Percentiles rank a stretch among this genome's conserved stretches.
Evolutionary conservation across 2,797 vertebrate species (phyloP).

Genomic region (Passerculus sandwichensis): DNA sequence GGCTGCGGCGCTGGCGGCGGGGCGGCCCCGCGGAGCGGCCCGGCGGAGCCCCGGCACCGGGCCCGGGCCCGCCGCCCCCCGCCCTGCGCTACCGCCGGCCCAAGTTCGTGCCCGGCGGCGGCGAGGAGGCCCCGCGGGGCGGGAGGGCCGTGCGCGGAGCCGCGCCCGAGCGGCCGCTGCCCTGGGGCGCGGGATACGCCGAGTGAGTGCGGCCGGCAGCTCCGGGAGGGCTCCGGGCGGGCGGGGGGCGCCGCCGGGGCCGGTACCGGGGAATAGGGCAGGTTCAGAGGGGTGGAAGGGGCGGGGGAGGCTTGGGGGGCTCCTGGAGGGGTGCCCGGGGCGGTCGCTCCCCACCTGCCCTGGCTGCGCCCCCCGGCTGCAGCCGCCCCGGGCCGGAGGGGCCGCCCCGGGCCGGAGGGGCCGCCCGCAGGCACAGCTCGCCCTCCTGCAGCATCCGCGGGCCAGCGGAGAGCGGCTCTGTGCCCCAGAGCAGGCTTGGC

Average conservation of each 20-base stretch:
- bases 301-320: too few species aligned
- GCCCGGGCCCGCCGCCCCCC: neutral
- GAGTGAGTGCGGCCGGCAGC: constrained; percentile 71
- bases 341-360: neutral
- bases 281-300: neutral
- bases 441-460: neutral
- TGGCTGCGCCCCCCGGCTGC: neutral
- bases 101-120: constrained; percentile 66
- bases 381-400: neutral
- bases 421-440: neutral
- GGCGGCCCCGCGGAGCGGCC: neutral
- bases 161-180: constrained; percentile 63
- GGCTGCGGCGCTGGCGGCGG: neutral
- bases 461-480: neutral
- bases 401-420: neutral
- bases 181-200: constrained; percentile 77
- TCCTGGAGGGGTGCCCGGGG: neutral
- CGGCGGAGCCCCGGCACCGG: neutral
- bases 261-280: fast-evolving
- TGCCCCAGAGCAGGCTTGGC: fast-evolving
- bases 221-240: neutral
- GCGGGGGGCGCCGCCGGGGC: neutral
- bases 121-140: neutral
- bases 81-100: constrained; percentile 67
- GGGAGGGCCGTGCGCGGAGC: constrained; percentile 58